Percentiles rank a stretch among this genome's conserved stretches.
Evolutionary conservation across 1,140 invertebrate species (phyloP).

Genomic region (Drosophila littoralis): DNA sequence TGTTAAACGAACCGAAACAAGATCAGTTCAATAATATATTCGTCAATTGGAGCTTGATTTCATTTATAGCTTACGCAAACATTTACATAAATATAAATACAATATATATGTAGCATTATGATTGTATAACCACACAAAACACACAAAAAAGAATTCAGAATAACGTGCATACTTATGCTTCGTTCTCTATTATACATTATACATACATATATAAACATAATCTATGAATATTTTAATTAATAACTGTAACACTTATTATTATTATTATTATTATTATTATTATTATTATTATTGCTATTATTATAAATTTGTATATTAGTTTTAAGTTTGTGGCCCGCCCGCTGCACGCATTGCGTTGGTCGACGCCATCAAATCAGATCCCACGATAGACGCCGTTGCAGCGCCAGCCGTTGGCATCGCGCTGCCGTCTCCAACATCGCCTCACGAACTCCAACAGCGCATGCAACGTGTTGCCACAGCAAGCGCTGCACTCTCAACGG

Average conservation of each 20-base stretch:
- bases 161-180: background rate
- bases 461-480: slow-evolving; percentile 23
- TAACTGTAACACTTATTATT: slow-evolving; percentile 60
- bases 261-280: slow-evolving; percentile 64
- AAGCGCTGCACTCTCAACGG: slow-evolving; percentile 7
- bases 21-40: background rate
- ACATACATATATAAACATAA: slow-evolving; percentile 39
- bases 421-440: slow-evolving; percentile 14
- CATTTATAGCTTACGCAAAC: slow-evolving; percentile 22
- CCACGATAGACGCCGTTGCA: slow-evolving; percentile 12
- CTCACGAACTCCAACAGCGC: slow-evolving; percentile 2
- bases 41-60: slow-evolving; percentile 34
- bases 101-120: slow-evolving; percentile 1
- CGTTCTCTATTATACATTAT: slow-evolving; percentile 1
- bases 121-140: slow-evolving; percentile 13
- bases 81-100: slow-evolving; percentile 22
- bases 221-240: slow-evolving; percentile 42
- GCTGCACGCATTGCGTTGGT: slow-evolving; percentile 11
- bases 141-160: background rate
- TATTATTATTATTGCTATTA: slow-evolving; percentile 64
- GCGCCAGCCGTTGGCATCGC: background rate
- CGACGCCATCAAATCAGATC: slow-evolving; percentile 8
- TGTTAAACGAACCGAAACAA: slow-evolving; percentile 1
- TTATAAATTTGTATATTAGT: slow-evolving; percentile 69
- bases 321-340: slow-evolving; percentile 46